Base-by-base conservation (phyloP, 1,140 invertebrate genomes). In the Lepidostoma basale region DNA sequence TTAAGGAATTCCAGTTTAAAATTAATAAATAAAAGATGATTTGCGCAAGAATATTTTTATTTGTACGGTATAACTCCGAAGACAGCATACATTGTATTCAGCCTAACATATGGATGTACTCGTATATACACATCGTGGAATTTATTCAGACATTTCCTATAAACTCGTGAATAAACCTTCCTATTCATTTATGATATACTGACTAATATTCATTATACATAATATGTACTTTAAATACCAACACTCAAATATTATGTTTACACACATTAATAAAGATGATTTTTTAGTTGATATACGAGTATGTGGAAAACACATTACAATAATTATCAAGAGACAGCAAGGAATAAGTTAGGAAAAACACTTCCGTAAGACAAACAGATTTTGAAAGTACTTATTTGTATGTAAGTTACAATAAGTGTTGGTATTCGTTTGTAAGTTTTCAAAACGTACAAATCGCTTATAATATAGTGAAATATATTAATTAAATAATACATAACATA, bases 11-110 rank as follows among this genome's bases (percentile, higher is more conserved):
- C n/a, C n/a, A n/a, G n/a, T n/a, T n/a, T n/a, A 10, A 52, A 5
- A 44, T n/a, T 8, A 9, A 28, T 26, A 69, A 66, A 62, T 39
- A 60, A 70, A 65, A 60, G 2, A 36, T 28, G 6, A 18, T 58
- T 44, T 68, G 67, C 67, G 70, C 70, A 65, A 60, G 62, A 72
- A 59, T 72, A 72, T 68, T 64, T 56, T 62, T 64, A 64, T 71
- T 72, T 72, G 70, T 72, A 72, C 62, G 70, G 70, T 72, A 68
- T 67, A 72, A 68, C 62, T 72, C 62, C 62, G 62, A 68, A 47
- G 40, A 72, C 67, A 72, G 60, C 66, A 72, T 40, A 68, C 67
- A 72, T 40, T 59, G 59, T 68, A 63, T 70, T 70, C 64, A 68
- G 56, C 40, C 69, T 68, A 72, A 72, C 25, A 65, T 67, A 40